These are phyloP conservation scores for Aviceda subcristata DNA, from an alignment of 2,113 vertebrate species.

Conservation along the genomic window DNA sequence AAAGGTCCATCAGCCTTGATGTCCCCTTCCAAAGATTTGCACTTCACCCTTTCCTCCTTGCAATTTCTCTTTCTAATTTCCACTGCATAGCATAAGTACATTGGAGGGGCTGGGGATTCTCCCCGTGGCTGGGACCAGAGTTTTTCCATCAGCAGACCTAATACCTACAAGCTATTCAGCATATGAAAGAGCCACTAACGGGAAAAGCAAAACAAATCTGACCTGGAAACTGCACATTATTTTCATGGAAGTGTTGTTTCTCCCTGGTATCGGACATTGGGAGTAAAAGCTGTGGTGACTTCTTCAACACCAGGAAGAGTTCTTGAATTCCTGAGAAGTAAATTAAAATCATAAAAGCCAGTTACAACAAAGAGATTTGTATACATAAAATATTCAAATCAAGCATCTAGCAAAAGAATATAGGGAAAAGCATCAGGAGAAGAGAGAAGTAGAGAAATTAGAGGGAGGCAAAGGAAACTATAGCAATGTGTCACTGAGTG, in stretches of 20 bases:
- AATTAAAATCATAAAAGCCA: background rate
- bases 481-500: background rate
- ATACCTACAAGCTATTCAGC: background rate
- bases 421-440: background rate
- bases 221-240: background rate
- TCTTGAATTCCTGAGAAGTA: background rate
- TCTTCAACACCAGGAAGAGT: background rate
- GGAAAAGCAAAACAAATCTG: background rate
- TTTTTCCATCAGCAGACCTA: background rate
- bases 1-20: background rate
- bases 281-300: background rate
- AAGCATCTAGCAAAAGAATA: background rate
- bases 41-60: background rate
- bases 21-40: background rate
- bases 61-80: background rate
- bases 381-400: background rate
- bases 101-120: background rate
- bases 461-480: background rate
- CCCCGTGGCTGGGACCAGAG: background rate
- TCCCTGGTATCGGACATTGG: background rate
- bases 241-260: background rate
- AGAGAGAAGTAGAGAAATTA: background rate
- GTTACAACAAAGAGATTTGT: background rate
- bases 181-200: background rate
- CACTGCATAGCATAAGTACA: fast-evolving